Conservation (phyloP, 2,113 vertebrate species). For the Stigmatopora argus region DNA sequence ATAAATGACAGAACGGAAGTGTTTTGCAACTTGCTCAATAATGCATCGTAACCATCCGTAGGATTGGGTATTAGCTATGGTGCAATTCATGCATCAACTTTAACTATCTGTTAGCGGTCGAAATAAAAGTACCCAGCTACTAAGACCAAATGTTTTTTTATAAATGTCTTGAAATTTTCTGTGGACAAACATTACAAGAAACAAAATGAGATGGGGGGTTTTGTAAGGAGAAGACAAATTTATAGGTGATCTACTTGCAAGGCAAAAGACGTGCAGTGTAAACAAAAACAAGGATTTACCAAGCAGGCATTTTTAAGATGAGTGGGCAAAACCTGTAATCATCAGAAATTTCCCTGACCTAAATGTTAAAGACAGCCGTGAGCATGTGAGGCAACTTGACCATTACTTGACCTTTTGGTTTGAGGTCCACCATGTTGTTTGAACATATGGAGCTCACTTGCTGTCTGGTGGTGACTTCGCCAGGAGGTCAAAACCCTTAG, state of each 20-base stretch:
- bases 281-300: not conserved
- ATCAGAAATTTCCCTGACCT: slow-evolving; percentile 6
- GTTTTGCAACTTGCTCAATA: slow-evolving; percentile 4
- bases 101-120: not conserved
- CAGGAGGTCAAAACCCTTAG: slow-evolving; percentile 25
- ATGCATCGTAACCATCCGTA: slow-evolving; percentile 2
- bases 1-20: slow-evolving; percentile 6
- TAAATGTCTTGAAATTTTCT: not conserved
- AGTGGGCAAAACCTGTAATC: slow-evolving; percentile 1
- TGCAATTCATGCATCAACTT: not conserved
- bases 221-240: not conserved
- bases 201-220: not conserved
- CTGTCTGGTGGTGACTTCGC: slow-evolving; percentile 40
- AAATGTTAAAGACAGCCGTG: slow-evolving; percentile 17
- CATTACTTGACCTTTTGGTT: slow-evolving; percentile 38
- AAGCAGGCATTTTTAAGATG: not conserved
- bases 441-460: slow-evolving; percentile 48
- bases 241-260: not conserved
- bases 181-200: not conserved
- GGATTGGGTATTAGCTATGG: not conserved
- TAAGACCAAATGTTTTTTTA: no score
- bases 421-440: slow-evolving; percentile 41
- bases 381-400: slow-evolving; percentile 26
- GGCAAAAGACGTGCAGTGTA: not conserved
- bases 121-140: no score